Evolutionary conservation across 2,888 invertebrate species (phyloP), one percentile per base, ranked within the genome.

Genomic region (Ecdyonurus torrentis): DNA sequence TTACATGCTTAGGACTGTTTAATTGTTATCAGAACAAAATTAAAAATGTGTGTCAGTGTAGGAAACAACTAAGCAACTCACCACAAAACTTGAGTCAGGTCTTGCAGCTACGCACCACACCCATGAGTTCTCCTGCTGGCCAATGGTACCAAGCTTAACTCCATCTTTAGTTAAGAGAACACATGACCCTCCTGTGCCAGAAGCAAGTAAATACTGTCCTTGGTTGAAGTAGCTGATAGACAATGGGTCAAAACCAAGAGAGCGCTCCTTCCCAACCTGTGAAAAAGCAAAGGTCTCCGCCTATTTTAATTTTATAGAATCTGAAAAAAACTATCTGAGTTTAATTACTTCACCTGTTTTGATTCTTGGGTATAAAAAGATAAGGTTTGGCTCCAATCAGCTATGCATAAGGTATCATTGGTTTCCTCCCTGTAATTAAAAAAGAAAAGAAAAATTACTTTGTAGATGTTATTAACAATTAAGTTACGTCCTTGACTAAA

Each of bases 381-480:
- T 22, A 98, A 74, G 0, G 83, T 86, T 71, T 94, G 93, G 69
- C 85, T 85, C 97, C 97, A 98, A 75, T 98, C 97, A 0, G 89
- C 89, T 1, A 98, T 84, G 65, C 94, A 87, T 52, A 99, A 77
- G 22, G 86, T 79, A 71, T 87, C 89, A 20, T 73, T 73, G 61
- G 77, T 78, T 61, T 81, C 80, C 61, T 69, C 81, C 73, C 75
- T 78, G 65, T 25, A 68, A 70, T 52, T 58, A 61, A 59, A 59
- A 60, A 25, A 37, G 52, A 22, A 10, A 1, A 24, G 23, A 1
- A 1, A 55, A 55, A 58, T 53, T 20, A 20, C 10, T 18, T 53
- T 23, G 25, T 22, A 58, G 25, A 58, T n/a, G n/a, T n/a, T n/a
- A n/a, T n/a, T n/a, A n/a, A n/a, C n/a, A n/a, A n/a, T n/a, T n/a